These are phyloP conservation scores for Enteromius paludinosus DNA, from an alignment of 2,797 vertebrate species.

Conservation along the genomic window DNA sequence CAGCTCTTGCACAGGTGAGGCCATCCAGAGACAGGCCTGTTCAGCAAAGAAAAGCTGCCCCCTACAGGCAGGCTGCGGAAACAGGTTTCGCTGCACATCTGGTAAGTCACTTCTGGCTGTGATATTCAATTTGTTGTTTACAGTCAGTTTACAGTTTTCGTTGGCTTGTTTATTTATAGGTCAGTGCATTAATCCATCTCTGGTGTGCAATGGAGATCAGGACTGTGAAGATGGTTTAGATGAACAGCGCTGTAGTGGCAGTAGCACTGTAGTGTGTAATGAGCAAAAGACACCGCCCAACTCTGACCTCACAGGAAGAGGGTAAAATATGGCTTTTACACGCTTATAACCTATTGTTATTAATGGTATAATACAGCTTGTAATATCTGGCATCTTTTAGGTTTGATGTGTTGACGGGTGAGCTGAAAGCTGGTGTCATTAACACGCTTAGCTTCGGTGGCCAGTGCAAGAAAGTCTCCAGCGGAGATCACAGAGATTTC, in stretches of 20 bases:
- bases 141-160: neutral
- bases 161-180: slow-evolving; percentile 68
- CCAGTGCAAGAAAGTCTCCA: slow-evolving; percentile 90
- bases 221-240: slow-evolving; percentile 90
- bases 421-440: slow-evolving; percentile 83
- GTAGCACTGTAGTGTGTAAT: slow-evolving; percentile 77
- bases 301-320: slow-evolving; percentile 86
- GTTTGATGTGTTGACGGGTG: slow-evolving; percentile 76
- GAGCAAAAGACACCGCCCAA: slow-evolving; percentile 84
- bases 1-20: slow-evolving; percentile 78
- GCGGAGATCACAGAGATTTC: slow-evolving; percentile 76
- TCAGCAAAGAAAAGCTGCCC: slow-evolving; percentile 81
- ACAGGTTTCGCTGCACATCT: slow-evolving; percentile 88
- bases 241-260: slow-evolving; percentile 81
- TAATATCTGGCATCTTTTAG: slow-evolving; percentile 54
- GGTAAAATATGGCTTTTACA: slow-evolving; percentile 74
- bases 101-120: slow-evolving; percentile 70
- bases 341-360: neutral
- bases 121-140: neutral
- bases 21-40: slow-evolving; percentile 79
- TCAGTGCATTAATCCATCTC: slow-evolving; percentile 85
- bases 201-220: slow-evolving; percentile 93
- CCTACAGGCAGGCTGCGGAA: slow-evolving; percentile 82
- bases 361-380: too few species aligned
- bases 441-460: slow-evolving; percentile 91